Conservation (phyloP, 1,140 invertebrate genomes). For the Octopus sinensis region DNA sequence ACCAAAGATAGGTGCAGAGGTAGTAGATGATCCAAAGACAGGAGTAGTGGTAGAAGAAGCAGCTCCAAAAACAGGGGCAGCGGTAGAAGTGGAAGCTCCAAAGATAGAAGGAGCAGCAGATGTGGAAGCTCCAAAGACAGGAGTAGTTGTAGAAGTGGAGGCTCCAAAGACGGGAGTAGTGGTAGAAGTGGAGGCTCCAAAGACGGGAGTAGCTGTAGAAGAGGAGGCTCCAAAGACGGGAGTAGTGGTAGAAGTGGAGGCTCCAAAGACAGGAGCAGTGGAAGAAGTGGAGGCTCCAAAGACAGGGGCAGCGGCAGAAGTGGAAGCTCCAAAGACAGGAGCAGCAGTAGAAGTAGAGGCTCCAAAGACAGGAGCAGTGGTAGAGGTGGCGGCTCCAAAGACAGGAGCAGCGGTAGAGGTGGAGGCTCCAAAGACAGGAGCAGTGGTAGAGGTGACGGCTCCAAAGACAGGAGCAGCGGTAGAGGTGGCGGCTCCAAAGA, state of each 20-base stretch:
- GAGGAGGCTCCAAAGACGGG: not conserved
- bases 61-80: not conserved
- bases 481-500: not conserved
- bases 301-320: not conserved
- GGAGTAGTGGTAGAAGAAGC: conserved; percentile 3
- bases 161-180: not conserved
- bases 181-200: not conserved
- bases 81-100: not conserved
- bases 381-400: not conserved
- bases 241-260: not conserved
- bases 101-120: not conserved
- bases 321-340: not conserved
- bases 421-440: not conserved
- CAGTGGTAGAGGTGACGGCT: not conserved
- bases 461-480: not conserved
- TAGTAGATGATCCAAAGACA: conserved; percentile 10
- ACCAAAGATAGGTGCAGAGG: not conserved
- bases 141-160: not conserved
- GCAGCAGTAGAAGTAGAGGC: not conserved
- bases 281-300: not conserved
- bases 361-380: not conserved
- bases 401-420: not conserved
- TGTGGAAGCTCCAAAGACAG: not conserved
- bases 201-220: not conserved
- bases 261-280: not conserved